phyloP scores from a whole-genome alignment of 2,888 invertebrate species.

The Perithous albicinctus region DNA sequence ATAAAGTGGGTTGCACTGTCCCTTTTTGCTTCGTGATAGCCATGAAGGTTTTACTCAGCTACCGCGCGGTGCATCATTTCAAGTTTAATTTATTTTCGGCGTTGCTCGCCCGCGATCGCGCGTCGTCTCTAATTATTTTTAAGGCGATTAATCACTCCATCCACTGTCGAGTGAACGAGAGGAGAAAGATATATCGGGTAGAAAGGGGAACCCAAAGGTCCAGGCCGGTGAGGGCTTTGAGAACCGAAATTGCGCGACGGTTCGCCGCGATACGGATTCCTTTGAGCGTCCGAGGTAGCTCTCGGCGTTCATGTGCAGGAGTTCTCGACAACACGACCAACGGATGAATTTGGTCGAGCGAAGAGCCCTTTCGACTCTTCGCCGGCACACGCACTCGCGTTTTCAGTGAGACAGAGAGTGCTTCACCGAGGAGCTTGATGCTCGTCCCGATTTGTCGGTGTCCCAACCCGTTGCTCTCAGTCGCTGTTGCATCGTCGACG shows the following conservation, averaged over 20 bases:
- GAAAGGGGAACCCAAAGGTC: slow-evolving; percentile 10
- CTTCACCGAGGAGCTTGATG: slow-evolving; percentile 34
- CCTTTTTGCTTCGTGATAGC: neutral
- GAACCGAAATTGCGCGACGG: slow-evolving; percentile 59
- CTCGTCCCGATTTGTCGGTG: slow-evolving; percentile 65
- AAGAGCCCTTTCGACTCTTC: slow-evolving; percentile 18
- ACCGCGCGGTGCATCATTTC: slow-evolving; percentile 49
- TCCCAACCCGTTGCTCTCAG: slow-evolving; percentile 53
- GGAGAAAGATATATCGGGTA: slow-evolving; percentile 34
- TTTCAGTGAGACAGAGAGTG: neutral
- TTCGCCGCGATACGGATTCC: slow-evolving; percentile 50
- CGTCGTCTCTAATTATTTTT: slow-evolving; percentile 69
- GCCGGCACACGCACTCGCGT: neutral
- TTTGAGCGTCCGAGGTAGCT: slow-evolving; percentile 37
- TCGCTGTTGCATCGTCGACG: slow-evolving; percentile 52
- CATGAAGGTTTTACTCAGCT: neutral
- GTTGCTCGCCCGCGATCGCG: slow-evolving; percentile 38
- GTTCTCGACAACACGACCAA: slow-evolving; percentile 44
- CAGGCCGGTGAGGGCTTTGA: slow-evolving; percentile 54
- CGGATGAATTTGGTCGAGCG: slow-evolving; percentile 1
- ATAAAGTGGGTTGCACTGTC: slow-evolving; percentile 5
- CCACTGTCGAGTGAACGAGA: slow-evolving; percentile 36
- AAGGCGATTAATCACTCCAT: slow-evolving; percentile 70
- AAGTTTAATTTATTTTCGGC: slow-evolving; percentile 68
- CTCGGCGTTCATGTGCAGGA: slow-evolving; percentile 22